Evolutionary conservation across 2,797 vertebrate species (phyloP), one percentile per base, ranked within the genome.

Genomic region (Galagoides demidoff): DNA sequence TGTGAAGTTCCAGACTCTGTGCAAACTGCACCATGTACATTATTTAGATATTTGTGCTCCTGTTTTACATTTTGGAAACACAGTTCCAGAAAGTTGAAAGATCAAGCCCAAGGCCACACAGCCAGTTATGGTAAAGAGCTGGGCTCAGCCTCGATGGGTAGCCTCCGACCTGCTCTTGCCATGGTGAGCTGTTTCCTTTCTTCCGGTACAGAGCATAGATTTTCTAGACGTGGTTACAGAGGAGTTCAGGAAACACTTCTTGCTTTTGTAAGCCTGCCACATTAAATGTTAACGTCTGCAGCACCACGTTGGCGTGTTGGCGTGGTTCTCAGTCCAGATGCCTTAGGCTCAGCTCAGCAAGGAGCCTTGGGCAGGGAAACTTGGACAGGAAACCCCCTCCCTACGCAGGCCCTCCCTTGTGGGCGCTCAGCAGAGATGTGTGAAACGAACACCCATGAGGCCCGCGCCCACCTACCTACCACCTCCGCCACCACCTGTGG

Each of bases 71-170:
- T 22, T 78, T n/a, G 77, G 95, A 86, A 70, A 71, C 82, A 4
- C n/a, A 63, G 55, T 10, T n/a, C 68, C 55, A 57, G 68, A 1
- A 70, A 37, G 78, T 3, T 91, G 14, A 6, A 34, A 27, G 37
- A 17, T 39, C 19, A 7, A 37, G 82, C 19, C 29, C 37, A 9
- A 8, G 1, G 25, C 2, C 70, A 55, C 73, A 0, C 7, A 27
- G 14, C 64, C 37, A 7, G 29, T n/a, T 1, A 3, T 5, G 0
- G 84, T 52, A 37, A 2, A 5, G 39, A 29, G 17, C 7, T 3
- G 3, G 37, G 0, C 55, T 2, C n/a, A 0, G 0, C 45, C 43
- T 22, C 19, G 1, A 0, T 8, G 0, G 23, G 0, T 9, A n/a
- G 27, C 9, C n/a, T 14, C 6, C 27, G 7, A 7, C 7, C 57